Evolutionary conservation across 2,888 invertebrate genomes (phyloP), one percentile per base, ranked within the genome.

Genomic region (Drosophila mimica): DNA sequence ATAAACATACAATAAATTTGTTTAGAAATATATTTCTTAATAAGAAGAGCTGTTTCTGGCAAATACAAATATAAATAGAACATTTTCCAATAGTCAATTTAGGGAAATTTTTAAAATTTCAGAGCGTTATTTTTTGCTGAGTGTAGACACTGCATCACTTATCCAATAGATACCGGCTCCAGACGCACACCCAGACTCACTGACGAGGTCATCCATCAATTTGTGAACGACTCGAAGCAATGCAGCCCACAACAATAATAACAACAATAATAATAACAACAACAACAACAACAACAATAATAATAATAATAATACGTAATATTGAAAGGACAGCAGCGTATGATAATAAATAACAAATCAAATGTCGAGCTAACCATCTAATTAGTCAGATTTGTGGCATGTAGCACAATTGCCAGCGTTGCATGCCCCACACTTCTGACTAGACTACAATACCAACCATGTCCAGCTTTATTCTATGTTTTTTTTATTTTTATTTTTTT

Each of bases 171-270:
- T 80, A 72, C 57, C 31, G 30, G 46, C 49, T n/a, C 49, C 46
- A 67, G 68, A 48, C 65, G 54, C 58, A 60, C 65, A 36, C 65
- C 38, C 34, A 61, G 53, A 60, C 57, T 58, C 59, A 71, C 65
- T 59, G 70, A 60, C 79, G 76, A 68, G 87, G 87, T 88, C 87
- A 88, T 78, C 76, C 75, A 74, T 90, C 77, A 88, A 90, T 88
- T 87, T 83, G 83, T 70, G 63, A 51, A 59, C 43, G 51, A 33
- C 56, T 64, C 67, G 60, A 58, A 59, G 61, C 63, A 60, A 49
- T 49, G 36, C 31, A 33, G 61, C 38, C 38, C 46, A 25, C 49
- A 52, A 74, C 54, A 62, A 70, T 33, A 68, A 72, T 52, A 20
- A 6, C 20, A 53, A 20, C n/a, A 34, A 34, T 5, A 53, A 52